These are phyloP conservation scores for Cheirogaleus major DNA, from an alignment of 2,797 vertebrate genomes.

Conservation along the genomic window DNA sequence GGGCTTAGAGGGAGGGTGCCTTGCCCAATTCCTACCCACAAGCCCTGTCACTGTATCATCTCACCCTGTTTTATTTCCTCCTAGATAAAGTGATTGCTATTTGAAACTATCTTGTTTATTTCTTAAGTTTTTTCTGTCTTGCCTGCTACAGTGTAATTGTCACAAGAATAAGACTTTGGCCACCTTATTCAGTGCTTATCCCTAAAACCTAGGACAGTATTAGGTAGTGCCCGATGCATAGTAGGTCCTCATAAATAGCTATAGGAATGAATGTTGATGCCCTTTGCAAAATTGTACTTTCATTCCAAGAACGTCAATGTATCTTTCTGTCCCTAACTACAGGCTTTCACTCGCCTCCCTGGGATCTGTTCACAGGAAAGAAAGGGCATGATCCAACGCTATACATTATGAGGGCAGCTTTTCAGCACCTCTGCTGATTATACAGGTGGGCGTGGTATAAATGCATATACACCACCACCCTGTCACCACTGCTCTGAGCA, in stretches of 20 bases:
- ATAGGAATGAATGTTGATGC: background rate
- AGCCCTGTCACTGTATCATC: background rate
- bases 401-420: background rate
- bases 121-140: background rate
- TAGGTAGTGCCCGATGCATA: fast-evolving
- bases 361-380: background rate
- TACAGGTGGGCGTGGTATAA: fast-evolving
- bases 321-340: background rate
- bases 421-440: background rate
- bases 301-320: fast-evolving
- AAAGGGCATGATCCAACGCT: background rate
- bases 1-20: background rate
- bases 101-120: background rate
- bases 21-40: background rate
- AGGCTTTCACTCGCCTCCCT: background rate
- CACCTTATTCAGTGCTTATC: background rate
- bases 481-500: background rate
- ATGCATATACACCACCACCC: fast-evolving
- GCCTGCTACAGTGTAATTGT: background rate
- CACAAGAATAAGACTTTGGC: background rate
- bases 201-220: background rate
- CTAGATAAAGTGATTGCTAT: fast-evolving
- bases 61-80: background rate
- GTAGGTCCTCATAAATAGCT: background rate
- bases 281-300: background rate